phyloP scores from a whole-genome alignment of 2,888 invertebrate species.

The Pedicia rivosa region DNA sequence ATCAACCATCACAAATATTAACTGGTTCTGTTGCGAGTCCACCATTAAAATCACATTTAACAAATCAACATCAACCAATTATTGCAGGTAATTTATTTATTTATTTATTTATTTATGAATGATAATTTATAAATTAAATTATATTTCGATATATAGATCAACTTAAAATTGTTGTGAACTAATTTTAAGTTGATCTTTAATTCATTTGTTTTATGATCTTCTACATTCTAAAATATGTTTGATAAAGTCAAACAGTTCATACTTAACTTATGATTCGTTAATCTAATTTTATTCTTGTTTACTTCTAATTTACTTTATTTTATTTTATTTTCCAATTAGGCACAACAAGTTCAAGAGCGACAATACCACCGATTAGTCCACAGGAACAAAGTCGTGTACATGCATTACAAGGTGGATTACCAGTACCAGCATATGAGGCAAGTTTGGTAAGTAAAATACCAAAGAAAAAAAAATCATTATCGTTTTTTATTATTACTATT shows the following conservation, averaged over 20 bases:
- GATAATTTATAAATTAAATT: no score
- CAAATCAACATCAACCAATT: slow-evolving; percentile 31
- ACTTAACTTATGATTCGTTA: no score
- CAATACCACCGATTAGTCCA: slow-evolving; percentile 43
- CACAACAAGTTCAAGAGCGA: slow-evolving; percentile 35
- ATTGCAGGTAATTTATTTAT: slow-evolving; percentile 25
- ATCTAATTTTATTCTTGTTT: no score
- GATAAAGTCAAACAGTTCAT: no score
- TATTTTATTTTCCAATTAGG: no score
- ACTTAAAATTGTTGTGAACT: no score
- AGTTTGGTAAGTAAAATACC: slow-evolving; percentile 50
- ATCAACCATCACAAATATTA: slow-evolving; percentile 31
- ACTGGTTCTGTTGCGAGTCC: slow-evolving; percentile 39
- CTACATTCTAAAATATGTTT: no score
- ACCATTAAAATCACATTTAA: slow-evolving; percentile 33
- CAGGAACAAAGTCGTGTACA: slow-evolving; percentile 38
- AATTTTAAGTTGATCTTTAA: no score
- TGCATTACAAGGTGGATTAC: slow-evolving; percentile 36
- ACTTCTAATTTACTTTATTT: no score
- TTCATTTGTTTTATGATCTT: no score
- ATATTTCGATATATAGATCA: no score
- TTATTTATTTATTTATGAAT: not conserved
- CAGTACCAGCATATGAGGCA: slow-evolving; percentile 44
- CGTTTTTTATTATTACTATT: not conserved
- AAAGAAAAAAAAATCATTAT: no score